Conservation (phyloP, 2,888 invertebrate genomes). For the Caradrina clavipalpis region DNA sequence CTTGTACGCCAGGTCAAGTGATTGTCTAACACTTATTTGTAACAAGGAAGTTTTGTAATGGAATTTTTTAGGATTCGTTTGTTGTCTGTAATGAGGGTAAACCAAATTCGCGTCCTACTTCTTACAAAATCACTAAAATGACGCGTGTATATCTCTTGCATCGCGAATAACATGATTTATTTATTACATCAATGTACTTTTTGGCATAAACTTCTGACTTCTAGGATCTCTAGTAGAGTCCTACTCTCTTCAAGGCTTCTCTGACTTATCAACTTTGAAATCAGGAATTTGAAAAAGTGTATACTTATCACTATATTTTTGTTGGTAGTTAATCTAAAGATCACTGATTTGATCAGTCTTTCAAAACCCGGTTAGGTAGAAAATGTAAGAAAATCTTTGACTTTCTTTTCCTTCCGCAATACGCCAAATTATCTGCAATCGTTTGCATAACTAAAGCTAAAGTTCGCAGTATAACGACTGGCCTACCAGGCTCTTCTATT, state of each 20-base stretch:
- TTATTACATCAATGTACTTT: no score
- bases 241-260: no score
- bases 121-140: not conserved
- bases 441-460: not conserved
- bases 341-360: not conserved
- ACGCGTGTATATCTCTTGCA: no score
- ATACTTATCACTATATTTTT: no score
- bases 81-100: not conserved
- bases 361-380: not conserved
- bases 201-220: no score
- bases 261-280: no score
- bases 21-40: not conserved
- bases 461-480: constrained; percentile 20
- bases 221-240: no score
- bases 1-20: constrained; percentile 9
- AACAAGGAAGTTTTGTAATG: constrained; percentile 18
- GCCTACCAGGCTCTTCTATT: not conserved
- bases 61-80: not conserved
- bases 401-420: not conserved
- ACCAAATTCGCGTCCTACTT: not conserved
- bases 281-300: no score
- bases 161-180: no score
- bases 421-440: not conserved
- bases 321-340: no score
- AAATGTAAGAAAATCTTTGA: not conserved